Evolutionary conservation across 2,113 vertebrate species (phyloP), one percentile per base, ranked within the genome.

Genomic region (Aspiorhynchus laticeps): DNA sequence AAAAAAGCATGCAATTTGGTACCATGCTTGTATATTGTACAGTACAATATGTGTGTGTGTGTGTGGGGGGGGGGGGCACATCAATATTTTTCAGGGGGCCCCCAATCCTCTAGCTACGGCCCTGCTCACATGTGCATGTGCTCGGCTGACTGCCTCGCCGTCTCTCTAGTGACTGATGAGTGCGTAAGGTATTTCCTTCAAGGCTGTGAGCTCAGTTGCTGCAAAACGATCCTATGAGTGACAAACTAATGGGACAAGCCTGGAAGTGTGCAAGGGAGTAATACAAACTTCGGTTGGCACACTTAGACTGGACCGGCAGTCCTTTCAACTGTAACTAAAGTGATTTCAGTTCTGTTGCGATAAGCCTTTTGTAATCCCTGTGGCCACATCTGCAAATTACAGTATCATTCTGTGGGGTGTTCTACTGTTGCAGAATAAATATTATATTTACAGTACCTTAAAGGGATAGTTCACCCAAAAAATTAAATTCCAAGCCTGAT

Each of bases 111-210:
- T n/a, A n/a, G n/a, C n/a, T n/a, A n/a, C n/a, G n/a, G n/a, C n/a
- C n/a, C n/a, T n/a, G n/a, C 75, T 17, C 79, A n/a, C 56, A 3
- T 59, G 56, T n/a, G 84, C 83, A 59, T 83, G 56, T 80, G 79
- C 91, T 89, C 89, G 82, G 83, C 92, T 91, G 90, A 85, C 91
- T 91, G 90, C 90, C 10, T 83, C 26, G 51, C 51, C 15, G 10
- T 83, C 77, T 82, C 59, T 87, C 82, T 85, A 80, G 85, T 91
- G 91, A 93, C 92, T 89, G 90, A 91, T 92, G 91, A 91, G 90
- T 84, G 90, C 88, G 89, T 89, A 90, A 71, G 89, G 91, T 89
- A 80, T 92, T 93, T 93, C 89, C 90, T 93, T 85, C 87, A 89
- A 90, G 91, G 91, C 88, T 84, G 24, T 75, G 73, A 73, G 82